Evolutionary conservation across 2,797 vertebrate species (phyloP), one percentile per base, ranked within the genome.

Genomic region (Tympanoctomys barrerae): DNA sequence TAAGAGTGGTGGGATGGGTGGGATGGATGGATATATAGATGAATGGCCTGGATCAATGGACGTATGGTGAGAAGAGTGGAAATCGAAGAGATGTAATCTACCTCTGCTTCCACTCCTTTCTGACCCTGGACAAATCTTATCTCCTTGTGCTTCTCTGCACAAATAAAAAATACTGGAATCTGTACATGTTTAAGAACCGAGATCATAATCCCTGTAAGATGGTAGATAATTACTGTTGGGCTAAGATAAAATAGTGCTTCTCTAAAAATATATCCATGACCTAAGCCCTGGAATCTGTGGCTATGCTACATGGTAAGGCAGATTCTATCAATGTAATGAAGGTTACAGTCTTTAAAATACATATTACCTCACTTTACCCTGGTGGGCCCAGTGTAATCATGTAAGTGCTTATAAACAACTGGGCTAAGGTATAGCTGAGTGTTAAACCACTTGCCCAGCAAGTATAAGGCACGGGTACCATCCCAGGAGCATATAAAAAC

Each of bases 231-330:
- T 93, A 77, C 49, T 77, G 79, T 18, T 21, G 18, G 28, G 9
- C 28, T n/a, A 70, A 70, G 46, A 68, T n/a, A 96, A 96, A 96
- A 90, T 73, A 87, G 82, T 83, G 33, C 12, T 6, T 7, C n/a
- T 5, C 54, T 70, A 8, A 3, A 13, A 22, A 94, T 89, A 89
- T n/a, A 7, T 10, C 31, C 8, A 73, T 46, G 62, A 31, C 39
- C 7, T 89, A 87, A 78, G 64, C 66, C 24, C 39, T 75, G 39
- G 24, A 46, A 46, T 28, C 71, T 78, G 21, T 83, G 66, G 64
- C 39, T 66, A 26, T 19, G 21, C 66, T 81, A 88, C 24, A 52
- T n/a, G 36, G 68, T 31, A 90, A 93, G 94, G 87, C 14, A 52
- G 21, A 95, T 18, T 95, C 75, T 49, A 77, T 7, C 64, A 5